A percentile compares a stretch with the other conserved stretches of the same genome.
These are phyloP conservation scores for Ramphastos sulfuratus DNA, from an alignment of 2,113 vertebrate genomes.

Conservation along the genomic window DNA sequence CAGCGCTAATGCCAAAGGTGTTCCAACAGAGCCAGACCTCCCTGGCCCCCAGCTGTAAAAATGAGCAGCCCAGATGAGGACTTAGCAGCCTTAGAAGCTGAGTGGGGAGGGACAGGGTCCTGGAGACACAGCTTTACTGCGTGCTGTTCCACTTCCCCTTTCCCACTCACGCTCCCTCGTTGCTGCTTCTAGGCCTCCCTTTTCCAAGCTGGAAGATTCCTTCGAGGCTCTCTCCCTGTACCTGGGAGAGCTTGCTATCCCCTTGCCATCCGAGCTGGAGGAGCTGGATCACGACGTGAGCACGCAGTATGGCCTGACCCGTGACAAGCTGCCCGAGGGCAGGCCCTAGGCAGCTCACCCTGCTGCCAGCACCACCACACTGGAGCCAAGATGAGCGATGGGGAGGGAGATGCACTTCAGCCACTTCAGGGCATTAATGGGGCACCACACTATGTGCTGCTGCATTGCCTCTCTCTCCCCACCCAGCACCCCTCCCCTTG, in stretches of 20 bases:
- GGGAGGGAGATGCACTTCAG: constrained; percentile 37
- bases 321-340: constrained; percentile 66
- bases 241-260: constrained; percentile 91
- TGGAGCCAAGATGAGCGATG: background rate
- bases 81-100: background rate
- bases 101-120: background rate
- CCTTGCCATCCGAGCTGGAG: constrained; percentile 90
- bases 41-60: background rate
- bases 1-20: background rate
- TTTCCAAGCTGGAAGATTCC: constrained; percentile 94
- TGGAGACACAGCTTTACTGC: background rate
- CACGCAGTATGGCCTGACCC: constrained; percentile 74
- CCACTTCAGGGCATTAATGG: constrained; percentile 46
- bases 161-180: background rate
- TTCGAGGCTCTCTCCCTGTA: constrained; percentile 90
- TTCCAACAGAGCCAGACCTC: background rate
- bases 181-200: constrained; percentile 81
- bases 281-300: constrained; percentile 86
- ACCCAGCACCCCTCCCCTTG: background rate
- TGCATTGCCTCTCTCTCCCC: constrained; percentile 60
- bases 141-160: background rate
- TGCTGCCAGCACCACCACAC: background rate
- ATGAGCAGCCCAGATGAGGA: background rate
- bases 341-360: constrained; percentile 29
- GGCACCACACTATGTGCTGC: background rate